Evolutionary conservation across 2,797 vertebrate species (phyloP).

Genomic region (Coregonus sp.): DNA sequence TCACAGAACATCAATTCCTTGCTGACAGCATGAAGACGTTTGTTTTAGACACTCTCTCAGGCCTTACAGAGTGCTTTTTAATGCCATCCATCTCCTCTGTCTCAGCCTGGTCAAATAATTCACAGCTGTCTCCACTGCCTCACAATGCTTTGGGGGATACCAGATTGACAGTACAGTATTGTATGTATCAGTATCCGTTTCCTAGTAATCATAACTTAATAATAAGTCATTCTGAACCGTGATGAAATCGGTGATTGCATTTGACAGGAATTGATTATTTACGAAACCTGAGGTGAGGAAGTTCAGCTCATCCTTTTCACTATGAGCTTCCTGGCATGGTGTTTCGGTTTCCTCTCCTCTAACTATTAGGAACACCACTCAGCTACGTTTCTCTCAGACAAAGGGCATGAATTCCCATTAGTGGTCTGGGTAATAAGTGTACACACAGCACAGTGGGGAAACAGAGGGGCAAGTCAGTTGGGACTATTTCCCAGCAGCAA

Average conservation of each 20-base stretch:
- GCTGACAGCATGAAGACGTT: conserved; percentile 30
- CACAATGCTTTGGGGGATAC: not conserved
- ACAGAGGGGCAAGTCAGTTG: no score
- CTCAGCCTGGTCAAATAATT: conserved; percentile 20
- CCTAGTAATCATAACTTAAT: not conserved
- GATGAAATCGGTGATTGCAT: not conserved
- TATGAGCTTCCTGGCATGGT: no score
- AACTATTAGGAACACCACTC: conserved; percentile 11
- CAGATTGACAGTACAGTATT: conserved; percentile 3
- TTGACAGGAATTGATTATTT: not conserved
- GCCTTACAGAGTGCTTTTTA: conserved; percentile 15
- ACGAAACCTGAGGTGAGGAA: not conserved
- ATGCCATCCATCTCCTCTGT: conserved; percentile 11
- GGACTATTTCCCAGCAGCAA: no score
- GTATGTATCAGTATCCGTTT: not conserved
- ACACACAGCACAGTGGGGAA: no score
- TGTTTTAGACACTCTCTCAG: conserved; percentile 26
- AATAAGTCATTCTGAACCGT: not conserved
- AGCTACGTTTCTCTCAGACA: not conserved
- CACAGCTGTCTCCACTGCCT: conserved; percentile 17
- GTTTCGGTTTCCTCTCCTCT: no score
- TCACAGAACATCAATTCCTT: conserved; percentile 38
- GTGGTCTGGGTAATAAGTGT: no score
- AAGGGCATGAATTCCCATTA: no score
- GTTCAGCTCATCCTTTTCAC: not conserved